Evolutionary conservation across 2,888 invertebrate species (phyloP).

Genomic region (Tipula confusa): DNA sequence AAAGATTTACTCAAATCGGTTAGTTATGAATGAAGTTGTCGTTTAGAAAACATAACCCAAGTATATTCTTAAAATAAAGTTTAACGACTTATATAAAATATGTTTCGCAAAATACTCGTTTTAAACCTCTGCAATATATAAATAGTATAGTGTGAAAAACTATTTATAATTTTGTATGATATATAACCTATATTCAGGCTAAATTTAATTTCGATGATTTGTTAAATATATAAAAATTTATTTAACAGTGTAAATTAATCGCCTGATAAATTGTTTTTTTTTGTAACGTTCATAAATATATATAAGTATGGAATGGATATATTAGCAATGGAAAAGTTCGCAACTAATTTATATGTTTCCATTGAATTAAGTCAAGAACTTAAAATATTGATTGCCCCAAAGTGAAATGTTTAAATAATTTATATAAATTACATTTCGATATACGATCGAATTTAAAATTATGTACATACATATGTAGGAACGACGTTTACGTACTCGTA

Average conservation of each 20-base stretch:
- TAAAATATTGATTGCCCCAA: slow-evolving; percentile 9
- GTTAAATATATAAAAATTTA: background rate
- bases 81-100: too few relatives aligned
- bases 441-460: background rate
- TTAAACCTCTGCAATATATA: too few relatives aligned
- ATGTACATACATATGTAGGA: background rate
- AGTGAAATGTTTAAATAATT: slow-evolving; percentile 25
- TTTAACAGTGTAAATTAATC: background rate
- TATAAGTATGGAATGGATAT: too few relatives aligned
- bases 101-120: too few relatives aligned
- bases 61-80: too few relatives aligned
- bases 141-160: background rate
- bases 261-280: background rate
- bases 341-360: slow-evolving; percentile 17
- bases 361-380: slow-evolving; percentile 9
- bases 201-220: background rate
- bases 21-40: too few relatives aligned
- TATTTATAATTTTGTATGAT: background rate
- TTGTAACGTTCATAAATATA: background rate
- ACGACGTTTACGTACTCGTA: background rate
- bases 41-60: too few relatives aligned
- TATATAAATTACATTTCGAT: slow-evolving; percentile 20
- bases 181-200: background rate
- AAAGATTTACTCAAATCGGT: too few relatives aligned
- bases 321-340: background rate